Conservation (phyloP, 30 jellyfish, hydroid and myxozoan genomes). For the Cassiopea xamachana region DNA sequence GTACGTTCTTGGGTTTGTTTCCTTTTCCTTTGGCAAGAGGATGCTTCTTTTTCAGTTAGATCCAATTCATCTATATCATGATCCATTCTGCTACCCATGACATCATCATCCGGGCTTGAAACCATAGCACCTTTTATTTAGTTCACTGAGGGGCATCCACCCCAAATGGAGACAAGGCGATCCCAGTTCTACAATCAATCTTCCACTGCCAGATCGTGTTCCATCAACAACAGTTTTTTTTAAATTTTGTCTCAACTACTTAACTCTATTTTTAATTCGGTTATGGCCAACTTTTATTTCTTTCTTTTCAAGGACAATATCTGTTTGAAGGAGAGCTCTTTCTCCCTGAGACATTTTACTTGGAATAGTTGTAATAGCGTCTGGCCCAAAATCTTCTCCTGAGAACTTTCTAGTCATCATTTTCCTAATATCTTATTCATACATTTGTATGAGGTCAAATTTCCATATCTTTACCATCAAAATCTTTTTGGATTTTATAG, state of each 20-base stretch:
- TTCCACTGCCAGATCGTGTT: slow-evolving; percentile 51
- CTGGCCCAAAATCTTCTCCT: slow-evolving; percentile 45
- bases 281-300: slow-evolving; percentile 43
- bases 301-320: slow-evolving; percentile 18
- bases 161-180: slow-evolving; percentile 38
- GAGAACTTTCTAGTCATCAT: slow-evolving; percentile 27
- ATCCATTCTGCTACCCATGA: not conserved
- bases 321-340: not conserved
- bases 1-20: not conserved
- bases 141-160: slow-evolving; percentile 48
- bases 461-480: slow-evolving; percentile 40
- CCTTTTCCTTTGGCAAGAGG: not conserved
- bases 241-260: slow-evolving; percentile 28
- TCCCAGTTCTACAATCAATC: slow-evolving; percentile 43
- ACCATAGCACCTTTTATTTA: slow-evolving; percentile 9
- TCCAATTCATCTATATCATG: not conserved
- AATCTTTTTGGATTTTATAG: slow-evolving; percentile 16
- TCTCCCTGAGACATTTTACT: not conserved
- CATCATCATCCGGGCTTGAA: slow-evolving; percentile 1
- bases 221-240: slow-evolving; percentile 67
- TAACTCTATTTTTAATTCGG: slow-evolving; percentile 22
- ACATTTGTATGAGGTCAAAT: slow-evolving; percentile 42
- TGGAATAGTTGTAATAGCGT: not conserved
- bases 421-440: slow-evolving; percentile 39
- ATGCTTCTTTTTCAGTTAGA: not conserved